Conservation (phyloP, 2,888 invertebrate genomes). For the Theodoxus fluviatilis region DNA sequence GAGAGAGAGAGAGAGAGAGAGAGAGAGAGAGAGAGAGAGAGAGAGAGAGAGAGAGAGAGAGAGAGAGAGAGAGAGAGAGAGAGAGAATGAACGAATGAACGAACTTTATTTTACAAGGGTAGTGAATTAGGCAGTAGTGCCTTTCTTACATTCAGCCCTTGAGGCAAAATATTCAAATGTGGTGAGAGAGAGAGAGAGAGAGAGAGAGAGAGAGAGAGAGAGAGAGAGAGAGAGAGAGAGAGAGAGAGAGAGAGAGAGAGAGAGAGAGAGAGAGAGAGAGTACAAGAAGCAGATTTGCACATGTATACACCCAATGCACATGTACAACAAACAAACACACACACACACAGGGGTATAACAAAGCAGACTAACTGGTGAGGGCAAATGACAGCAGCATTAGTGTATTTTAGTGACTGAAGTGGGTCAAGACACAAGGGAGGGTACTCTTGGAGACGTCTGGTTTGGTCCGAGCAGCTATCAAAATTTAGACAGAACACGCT, state of each 20-base stretch:
- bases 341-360: no score
- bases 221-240: not conserved
- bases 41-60: slow-evolving; percentile 13
- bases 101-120: not conserved
- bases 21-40: slow-evolving; percentile 16
- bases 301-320: no score
- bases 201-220: not conserved
- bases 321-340: no score
- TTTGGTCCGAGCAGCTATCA: no score
- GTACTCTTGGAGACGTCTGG: no score
- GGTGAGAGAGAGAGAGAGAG: not conserved
- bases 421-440: no score
- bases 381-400: no score
- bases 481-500: no score
- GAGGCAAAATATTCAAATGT: not conserved
- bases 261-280: slow-evolving; percentile 8
- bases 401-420: no score
- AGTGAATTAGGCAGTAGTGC: no score
- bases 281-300: no score
- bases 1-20: slow-evolving; percentile 20
- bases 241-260: slow-evolving; percentile 8
- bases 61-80: not conserved
- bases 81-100: not conserved
- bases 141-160: not conserved
- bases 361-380: no score